phyloP scores from a whole-genome alignment of 2,113 vertebrate species.

The Acrocephalus arundinaceus region DNA sequence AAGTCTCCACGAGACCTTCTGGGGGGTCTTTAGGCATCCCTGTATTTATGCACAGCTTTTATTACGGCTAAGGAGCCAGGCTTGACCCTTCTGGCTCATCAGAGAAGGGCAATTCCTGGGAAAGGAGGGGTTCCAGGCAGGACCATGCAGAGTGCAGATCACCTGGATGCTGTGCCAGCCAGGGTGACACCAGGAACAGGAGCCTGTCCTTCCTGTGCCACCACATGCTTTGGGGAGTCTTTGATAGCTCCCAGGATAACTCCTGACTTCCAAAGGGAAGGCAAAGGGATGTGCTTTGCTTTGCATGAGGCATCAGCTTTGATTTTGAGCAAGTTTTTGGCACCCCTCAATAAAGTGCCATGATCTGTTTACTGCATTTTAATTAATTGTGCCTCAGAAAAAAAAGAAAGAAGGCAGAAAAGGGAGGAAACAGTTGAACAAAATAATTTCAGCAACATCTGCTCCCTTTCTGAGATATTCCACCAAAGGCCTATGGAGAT shows the following conservation, averaged over 20 bases:
- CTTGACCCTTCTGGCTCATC: background rate
- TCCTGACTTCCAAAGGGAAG: background rate
- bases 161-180: background rate
- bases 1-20: rapidly evolving
- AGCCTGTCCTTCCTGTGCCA: background rate
- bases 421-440: background rate
- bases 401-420: background rate
- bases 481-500: constrained; percentile 17
- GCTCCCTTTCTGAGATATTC: constrained; percentile 18
- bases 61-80: background rate
- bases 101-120: background rate
- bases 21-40: background rate
- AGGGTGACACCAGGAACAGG: background rate
- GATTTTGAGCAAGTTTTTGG: background rate
- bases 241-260: background rate
- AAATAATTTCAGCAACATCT: constrained; percentile 38
- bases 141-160: background rate
- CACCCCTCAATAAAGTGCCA: background rate
- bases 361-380: background rate
- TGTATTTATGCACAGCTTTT: rapidly evolving
- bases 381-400: background rate
- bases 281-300: background rate
- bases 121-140: background rate
- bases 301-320: background rate
- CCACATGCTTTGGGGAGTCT: background rate